These are phyloP conservation scores for Alouatta palliata DNA, from an alignment of 2,113 vertebrate genomes.

Conservation along the genomic window DNA sequence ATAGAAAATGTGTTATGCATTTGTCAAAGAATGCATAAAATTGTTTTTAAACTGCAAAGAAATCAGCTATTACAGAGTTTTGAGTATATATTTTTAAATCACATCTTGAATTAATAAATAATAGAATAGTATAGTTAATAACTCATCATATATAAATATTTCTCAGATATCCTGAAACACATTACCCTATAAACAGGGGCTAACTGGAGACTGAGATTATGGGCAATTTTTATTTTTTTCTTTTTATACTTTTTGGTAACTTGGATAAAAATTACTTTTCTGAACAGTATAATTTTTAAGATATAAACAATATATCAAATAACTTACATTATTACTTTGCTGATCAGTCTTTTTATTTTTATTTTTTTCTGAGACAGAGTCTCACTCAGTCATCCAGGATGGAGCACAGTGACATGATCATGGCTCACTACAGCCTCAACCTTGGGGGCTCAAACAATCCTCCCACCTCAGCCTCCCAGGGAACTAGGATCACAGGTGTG, in stretches of 20 bases:
- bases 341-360: background rate
- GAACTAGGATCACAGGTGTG: too few relatives aligned
- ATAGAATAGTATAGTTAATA: background rate
- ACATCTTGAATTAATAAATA: background rate
- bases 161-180: background rate
- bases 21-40: background rate
- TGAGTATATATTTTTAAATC: background rate
- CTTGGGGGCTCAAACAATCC: too few relatives aligned
- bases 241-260: background rate
- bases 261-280: background rate
- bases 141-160: background rate
- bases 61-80: background rate
- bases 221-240: background rate
- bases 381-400: too few relatives aligned
- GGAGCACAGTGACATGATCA: too few relatives aligned
- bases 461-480: too few relatives aligned
- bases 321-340: background rate
- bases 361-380: too few relatives aligned
- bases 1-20: background rate
- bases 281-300: background rate
- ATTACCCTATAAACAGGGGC: background rate
- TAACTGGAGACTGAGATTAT: background rate
- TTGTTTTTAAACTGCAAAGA: constrained; percentile 2
- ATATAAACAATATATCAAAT: background rate
- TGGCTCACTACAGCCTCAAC: too few relatives aligned